Conservation (phyloP, 1,140 invertebrate species). For the Halesus radiatus region DNA sequence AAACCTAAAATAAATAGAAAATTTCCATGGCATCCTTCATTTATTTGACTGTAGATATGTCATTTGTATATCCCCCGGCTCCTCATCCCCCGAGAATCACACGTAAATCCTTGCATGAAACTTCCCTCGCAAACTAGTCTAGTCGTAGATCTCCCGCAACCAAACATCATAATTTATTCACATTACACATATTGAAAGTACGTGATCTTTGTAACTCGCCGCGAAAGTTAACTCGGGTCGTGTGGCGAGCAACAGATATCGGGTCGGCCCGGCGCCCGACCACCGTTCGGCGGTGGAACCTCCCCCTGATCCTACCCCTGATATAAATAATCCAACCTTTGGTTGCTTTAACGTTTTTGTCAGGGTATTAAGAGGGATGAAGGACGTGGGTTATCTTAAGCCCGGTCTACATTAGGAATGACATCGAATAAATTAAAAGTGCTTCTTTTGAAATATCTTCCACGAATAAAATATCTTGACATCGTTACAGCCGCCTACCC, state of each 20-base stretch:
- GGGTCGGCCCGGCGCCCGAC: background rate
- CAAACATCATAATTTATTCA: conserved; percentile 40
- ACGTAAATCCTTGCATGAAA: conserved; percentile 31
- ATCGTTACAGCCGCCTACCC: no score
- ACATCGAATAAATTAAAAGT: no score
- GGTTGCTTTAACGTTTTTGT: conserved; percentile 23
- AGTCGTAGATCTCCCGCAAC: conserved; percentile 4
- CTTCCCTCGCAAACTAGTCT: background rate
- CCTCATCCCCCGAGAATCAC: no score
- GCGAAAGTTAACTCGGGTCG: background rate
- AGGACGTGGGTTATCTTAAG: background rate
- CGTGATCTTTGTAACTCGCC: conserved; percentile 27
- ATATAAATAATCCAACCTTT: conserved; percentile 20
- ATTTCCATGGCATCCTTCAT: no score
- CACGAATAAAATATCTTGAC: no score
- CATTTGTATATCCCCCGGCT: no score
- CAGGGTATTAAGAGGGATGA: conserved; percentile 4
- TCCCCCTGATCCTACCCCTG: background rate
- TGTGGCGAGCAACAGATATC: conserved; percentile 29
- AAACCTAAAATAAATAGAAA: no score
- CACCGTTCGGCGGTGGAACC: no score
- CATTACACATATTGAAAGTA: conserved; percentile 41
- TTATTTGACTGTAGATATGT: no score
- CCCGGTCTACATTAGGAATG: background rate
- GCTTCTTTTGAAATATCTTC: no score